A percentile compares a stretch with the other conserved stretches of the same genome.
Conservation (phyloP, 2,888 invertebrate genomes). For the Phalangium opilio region DNA sequence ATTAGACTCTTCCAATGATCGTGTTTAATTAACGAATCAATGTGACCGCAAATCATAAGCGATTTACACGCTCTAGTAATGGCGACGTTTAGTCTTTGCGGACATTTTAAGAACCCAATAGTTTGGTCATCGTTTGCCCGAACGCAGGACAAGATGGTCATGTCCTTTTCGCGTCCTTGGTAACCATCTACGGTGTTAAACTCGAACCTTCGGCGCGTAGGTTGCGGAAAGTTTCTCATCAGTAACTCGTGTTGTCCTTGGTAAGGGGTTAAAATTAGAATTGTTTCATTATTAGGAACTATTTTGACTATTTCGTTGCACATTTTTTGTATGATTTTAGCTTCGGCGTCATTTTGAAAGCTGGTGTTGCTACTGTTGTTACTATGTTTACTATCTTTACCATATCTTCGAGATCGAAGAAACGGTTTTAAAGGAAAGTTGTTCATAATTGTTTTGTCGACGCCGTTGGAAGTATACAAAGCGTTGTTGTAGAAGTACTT, state of each 20-base stretch:
- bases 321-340: slow-evolving; percentile 42
- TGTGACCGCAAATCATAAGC: slow-evolving; percentile 56
- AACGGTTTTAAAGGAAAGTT: slow-evolving; percentile 39
- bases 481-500: slow-evolving; percentile 47
- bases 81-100: slow-evolving; percentile 67
- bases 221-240: neutral
- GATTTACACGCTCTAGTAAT: slow-evolving; percentile 63
- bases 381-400: no score
- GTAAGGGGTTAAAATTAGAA: slow-evolving; percentile 58
- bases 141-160: slow-evolving; percentile 70
- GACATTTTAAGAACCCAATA: slow-evolving; percentile 59
- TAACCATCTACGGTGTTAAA: slow-evolving; percentile 68
- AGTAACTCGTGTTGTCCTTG: slow-evolving; percentile 39
- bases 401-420: slow-evolving; percentile 42
- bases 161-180: slow-evolving; percentile 75
- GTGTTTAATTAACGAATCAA: slow-evolving; percentile 40
- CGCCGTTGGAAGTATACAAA: slow-evolving; percentile 29
- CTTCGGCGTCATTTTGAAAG: slow-evolving; percentile 34
- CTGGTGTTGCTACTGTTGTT: no score
- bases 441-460: slow-evolving; percentile 20
- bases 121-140: slow-evolving; percentile 41
- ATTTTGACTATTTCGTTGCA: slow-evolving; percentile 26
- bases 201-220: slow-evolving; percentile 24
- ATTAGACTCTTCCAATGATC: slow-evolving; percentile 29
- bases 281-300: slow-evolving; percentile 29